phyloP scores from a whole-genome alignment of 2,113 vertebrate genomes.

The Daboia siamensis region DNA sequence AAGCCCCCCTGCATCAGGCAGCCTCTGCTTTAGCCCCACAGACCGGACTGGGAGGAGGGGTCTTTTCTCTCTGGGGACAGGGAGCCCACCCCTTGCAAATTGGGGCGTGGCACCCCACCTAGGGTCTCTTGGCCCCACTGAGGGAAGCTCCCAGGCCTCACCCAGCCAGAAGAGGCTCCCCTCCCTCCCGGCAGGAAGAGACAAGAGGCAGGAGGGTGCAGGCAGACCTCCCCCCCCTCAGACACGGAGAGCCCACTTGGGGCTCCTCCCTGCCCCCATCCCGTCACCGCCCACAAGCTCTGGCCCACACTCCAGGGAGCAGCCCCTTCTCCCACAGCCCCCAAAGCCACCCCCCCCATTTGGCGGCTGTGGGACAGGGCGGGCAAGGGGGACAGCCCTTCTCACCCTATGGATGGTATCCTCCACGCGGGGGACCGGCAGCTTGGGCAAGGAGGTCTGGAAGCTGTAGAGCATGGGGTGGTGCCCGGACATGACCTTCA shows the following conservation, averaged over 20 bases:
- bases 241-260: neutral
- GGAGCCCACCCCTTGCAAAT: neutral
- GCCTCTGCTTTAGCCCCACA: neutral
- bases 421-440: conserved; percentile 83
- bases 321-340: neutral
- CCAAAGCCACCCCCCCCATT: neutral
- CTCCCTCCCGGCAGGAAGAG: neutral
- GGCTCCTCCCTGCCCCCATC: neutral
- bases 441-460: conserved; percentile 86
- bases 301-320: neutral
- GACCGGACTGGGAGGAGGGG: neutral
- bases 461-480: conserved; percentile 92
- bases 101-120: neutral
- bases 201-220: neutral
- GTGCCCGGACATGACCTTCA: conserved; percentile 81
- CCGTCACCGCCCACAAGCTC: neutral
- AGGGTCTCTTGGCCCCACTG: neutral
- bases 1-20: neutral
- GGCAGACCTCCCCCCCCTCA: neutral
- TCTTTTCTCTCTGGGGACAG: neutral
- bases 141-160: neutral
- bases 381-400: conserved; percentile 17
- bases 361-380: neutral
- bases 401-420: conserved; percentile 83
- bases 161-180: neutral